Base-by-base conservation (phyloP, 2,797 vertebrate species). In the Galagoides demidoff region DNA sequence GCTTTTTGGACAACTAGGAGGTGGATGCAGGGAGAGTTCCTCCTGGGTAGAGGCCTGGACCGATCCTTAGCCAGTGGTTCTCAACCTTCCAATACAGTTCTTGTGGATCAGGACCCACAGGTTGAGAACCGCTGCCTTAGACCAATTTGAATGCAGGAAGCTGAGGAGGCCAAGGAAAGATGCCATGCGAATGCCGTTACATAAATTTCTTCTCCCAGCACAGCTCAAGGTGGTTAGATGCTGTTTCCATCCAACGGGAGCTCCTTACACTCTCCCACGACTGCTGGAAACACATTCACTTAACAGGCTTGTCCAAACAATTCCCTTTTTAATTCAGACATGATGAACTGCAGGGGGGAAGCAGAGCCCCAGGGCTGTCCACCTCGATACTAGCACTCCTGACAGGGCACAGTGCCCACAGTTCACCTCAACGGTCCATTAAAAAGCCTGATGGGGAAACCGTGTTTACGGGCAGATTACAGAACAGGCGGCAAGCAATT, bases 251-350 rank as follows among this genome's bases (percentile, higher is more conserved):
- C 94, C 89, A 96, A 94, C 59, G 82, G 52, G 85, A 97, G 71
- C 82, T 89, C 85, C 86, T 90, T 77, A 92, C 86, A 93, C 83
- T 88, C 86, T 92, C 88, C 71, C 63, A 91, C 73, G 43, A 91
- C 96, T 19, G 61, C 79, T 96, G 89, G 92, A 90, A 96, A 97
- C 96, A 78, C 90, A 82, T 87, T 90, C 95, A 85, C 88, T 98
- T 97, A 97, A 92, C 95, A 94, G 95, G 71, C 96, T 95, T 97
- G 97, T 97, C 96, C 97, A 97, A 96, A 96, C 94, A 95, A 97
- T 97, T 97, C 79, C 70, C 70, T 88, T 96, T 96, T 94, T 95
- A 96, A 96, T 96, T 96, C 97, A 90, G 90, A 96, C 87, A 95
- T 74, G 85, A 96, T 88, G 93, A 97, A 83, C 95, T 78, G 78